These are phyloP conservation scores for Phocides pigmalion DNA, from an alignment of 1,140 invertebrate species.

Conservation along the genomic window DNA sequence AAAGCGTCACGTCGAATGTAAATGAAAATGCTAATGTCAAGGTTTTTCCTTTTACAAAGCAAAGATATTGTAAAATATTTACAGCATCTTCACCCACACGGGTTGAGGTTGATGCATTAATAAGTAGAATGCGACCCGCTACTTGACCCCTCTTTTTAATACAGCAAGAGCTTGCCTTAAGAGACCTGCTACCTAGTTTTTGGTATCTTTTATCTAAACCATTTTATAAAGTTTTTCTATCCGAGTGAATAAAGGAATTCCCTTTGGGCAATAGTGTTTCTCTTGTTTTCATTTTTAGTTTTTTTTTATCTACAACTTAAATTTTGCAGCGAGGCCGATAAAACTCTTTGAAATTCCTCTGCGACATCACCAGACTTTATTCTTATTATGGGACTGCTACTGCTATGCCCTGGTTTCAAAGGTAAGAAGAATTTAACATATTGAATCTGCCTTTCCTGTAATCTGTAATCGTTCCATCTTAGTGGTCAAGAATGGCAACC, in stretches of 20 bases:
- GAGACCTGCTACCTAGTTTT: conserved; percentile 22
- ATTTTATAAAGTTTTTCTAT: conserved; percentile 28
- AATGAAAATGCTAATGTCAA: conserved; percentile 30
- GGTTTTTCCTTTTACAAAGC: conserved; percentile 17
- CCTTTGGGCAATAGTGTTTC: neutral
- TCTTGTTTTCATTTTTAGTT: neutral
- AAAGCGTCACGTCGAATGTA: conserved; percentile 14
- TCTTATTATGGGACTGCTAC: no score
- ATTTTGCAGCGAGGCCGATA: no score
- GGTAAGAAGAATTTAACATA: no score
- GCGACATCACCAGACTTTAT: no score
- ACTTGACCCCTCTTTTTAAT: conserved; percentile 51
- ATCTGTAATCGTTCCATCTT: no score
- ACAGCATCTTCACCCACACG: conserved; percentile 31
- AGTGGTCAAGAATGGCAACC: no score
- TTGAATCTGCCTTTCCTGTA: no score
- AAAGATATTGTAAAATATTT: conserved; percentile 31
- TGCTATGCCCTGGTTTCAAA: no score
- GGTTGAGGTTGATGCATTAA: conserved; percentile 47
- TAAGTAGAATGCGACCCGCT: conserved; percentile 48
- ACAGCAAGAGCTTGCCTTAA: conserved; percentile 28
- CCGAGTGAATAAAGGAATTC: conserved; percentile 14
- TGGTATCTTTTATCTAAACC: conserved; percentile 32
- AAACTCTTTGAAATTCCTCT: no score
- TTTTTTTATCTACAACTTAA: neutral